Percentiles rank a stretch among this genome's conserved stretches.
Evolutionary conservation across 35 echinoderm and acorn worm species (phyloP).

Genomic region (Stichopus chloronotus): DNA sequence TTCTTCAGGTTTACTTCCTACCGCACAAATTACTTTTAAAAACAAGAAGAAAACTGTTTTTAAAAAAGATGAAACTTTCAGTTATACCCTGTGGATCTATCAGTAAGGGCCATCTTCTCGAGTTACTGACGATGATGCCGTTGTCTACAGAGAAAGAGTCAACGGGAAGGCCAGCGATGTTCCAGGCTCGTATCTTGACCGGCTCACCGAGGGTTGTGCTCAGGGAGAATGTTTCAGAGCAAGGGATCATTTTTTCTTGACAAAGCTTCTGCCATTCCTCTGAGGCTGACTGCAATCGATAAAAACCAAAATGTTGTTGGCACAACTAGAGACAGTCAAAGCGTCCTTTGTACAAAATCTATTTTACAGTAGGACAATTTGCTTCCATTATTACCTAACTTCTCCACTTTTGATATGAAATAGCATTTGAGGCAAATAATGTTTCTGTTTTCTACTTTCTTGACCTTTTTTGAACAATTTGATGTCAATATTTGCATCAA

Average conservation of each 20-base stretch:
- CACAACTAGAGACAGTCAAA: not conserved
- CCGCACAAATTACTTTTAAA: no score
- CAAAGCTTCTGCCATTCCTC: constrained; percentile 94
- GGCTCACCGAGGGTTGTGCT: constrained; percentile 93
- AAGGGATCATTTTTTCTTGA: constrained; percentile 81
- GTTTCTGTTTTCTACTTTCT: no score
- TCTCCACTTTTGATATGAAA: no score
- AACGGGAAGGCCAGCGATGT: constrained; percentile 91
- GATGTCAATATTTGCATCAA: no score
- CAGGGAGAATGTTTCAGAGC: constrained; percentile 88
- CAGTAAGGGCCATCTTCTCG: constrained; percentile 90
- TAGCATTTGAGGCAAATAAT: no score
- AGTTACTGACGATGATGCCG: constrained; percentile 93
- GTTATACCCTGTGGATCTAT: constrained; percentile 94
- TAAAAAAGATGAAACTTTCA: not conserved
- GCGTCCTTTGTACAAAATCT: no score
- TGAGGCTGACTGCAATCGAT: constrained; percentile 74
- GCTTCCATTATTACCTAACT: no score
- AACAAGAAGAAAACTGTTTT: not conserved
- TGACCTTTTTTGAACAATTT: no score
- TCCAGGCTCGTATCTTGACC: constrained; percentile 96
- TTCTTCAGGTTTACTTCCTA: no score
- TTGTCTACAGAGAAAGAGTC: constrained; percentile 99
- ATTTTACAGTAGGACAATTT: no score
- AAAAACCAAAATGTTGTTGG: not conserved